Evolutionary conservation across 2,113 vertebrate species (phyloP).

Genomic region (Hymenochirus boettgeri): DNA sequence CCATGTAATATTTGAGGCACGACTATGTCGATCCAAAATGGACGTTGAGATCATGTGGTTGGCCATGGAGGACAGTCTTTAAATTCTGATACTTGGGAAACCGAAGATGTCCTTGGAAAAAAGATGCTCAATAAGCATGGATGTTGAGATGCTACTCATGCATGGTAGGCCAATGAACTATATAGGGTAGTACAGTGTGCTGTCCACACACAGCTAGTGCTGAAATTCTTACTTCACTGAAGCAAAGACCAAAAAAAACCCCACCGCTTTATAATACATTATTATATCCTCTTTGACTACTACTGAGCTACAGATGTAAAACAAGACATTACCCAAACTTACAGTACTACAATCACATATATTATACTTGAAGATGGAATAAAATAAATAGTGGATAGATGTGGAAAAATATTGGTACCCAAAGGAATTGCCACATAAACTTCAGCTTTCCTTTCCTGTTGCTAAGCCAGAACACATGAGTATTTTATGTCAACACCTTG

Average conservation of each 20-base stretch:
- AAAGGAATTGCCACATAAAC: too few relatives aligned
- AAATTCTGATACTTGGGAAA: background rate
- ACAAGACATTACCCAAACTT: too few relatives aligned
- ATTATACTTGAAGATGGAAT: too few relatives aligned
- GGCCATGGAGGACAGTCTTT: slow-evolving; percentile 20
- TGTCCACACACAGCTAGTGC: slow-evolving; percentile 47
- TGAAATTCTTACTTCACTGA: slow-evolving; percentile 37
- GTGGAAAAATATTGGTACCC: too few relatives aligned
- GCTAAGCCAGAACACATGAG: too few relatives aligned
- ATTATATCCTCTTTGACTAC: too few relatives aligned
- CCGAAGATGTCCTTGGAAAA: background rate
- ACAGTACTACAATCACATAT: too few relatives aligned
- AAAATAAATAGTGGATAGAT: too few relatives aligned
- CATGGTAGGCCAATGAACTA: background rate
- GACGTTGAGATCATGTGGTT: slow-evolving; percentile 60
- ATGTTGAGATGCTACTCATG: background rate
- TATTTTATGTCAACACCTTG: too few relatives aligned
- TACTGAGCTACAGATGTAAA: too few relatives aligned
- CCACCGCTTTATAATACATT: too few relatives aligned
- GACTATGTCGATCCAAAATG: slow-evolving; percentile 42
- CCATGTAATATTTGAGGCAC: slow-evolving; percentile 45
- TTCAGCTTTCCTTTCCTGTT: too few relatives aligned
- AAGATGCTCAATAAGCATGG: background rate
- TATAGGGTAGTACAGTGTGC: slow-evolving; percentile 19
- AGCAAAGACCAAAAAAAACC: background rate